Evolutionary conservation across 2,797 vertebrate genomes (phyloP).

Genomic region (Bovichtus variegatus): DNA sequence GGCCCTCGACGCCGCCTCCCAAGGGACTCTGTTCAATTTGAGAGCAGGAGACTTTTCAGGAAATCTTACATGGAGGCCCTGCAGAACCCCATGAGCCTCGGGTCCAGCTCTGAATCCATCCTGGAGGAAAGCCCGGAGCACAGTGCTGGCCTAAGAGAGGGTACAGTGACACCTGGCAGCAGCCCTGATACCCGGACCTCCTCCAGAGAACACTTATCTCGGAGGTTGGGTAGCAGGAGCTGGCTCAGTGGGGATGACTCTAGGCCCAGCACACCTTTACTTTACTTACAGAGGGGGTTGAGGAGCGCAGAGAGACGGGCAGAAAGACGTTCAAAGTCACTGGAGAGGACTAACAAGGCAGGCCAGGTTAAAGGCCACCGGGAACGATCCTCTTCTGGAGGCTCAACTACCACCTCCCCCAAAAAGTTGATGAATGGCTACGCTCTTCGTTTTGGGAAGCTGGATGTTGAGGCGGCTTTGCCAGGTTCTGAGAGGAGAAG

Average conservation of each 20-base stretch:
- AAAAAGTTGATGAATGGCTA: constrained; percentile 87
- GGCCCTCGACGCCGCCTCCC: constrained; percentile 75
- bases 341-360: constrained; percentile 85
- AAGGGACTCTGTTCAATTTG: constrained; percentile 83
- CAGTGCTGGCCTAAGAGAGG: constrained; percentile 53
- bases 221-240: constrained; percentile 70
- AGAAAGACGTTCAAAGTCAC: constrained; percentile 86
- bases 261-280: constrained; percentile 74
- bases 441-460: constrained; percentile 78
- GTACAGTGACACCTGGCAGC: constrained; percentile 63
- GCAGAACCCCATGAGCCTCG: constrained; percentile 90
- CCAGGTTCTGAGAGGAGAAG: constrained; percentile 74
- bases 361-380: constrained; percentile 82
- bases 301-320: constrained; percentile 69
- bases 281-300: constrained; percentile 76
- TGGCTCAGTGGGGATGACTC: constrained; percentile 78
- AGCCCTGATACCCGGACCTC: constrained; percentile 64
- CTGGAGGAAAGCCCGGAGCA: constrained; percentile 84
- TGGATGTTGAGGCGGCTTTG: constrained; percentile 80
- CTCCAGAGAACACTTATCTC: constrained; percentile 71
- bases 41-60: constrained; percentile 87
- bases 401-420: constrained; percentile 73
- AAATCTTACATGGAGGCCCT: constrained; percentile 93
- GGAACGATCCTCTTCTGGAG: constrained; percentile 81
- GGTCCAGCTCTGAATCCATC: constrained; percentile 90